Evolutionary conservation across 2,113 vertebrate genomes (phyloP).

Genomic region (Gopherus flavomarginatus): DNA sequence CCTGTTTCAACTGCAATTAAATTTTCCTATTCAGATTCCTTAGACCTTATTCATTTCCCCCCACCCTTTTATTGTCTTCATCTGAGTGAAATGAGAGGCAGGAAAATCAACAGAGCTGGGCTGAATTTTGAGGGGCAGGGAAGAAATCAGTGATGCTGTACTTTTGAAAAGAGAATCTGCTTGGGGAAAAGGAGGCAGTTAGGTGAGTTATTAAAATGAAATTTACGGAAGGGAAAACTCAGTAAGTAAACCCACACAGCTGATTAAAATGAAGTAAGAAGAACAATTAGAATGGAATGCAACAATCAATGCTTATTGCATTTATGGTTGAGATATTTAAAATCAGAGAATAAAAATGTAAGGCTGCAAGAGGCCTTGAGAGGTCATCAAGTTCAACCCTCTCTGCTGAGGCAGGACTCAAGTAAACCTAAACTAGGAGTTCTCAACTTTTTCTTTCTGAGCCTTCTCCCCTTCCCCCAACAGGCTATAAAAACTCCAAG

Average conservation of each 20-base stretch:
- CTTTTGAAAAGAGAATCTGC: slow-evolving; percentile 49
- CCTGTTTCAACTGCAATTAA: slow-evolving; percentile 17
- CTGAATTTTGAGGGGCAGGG: slow-evolving; percentile 24
- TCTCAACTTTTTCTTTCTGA: too few relatives aligned
- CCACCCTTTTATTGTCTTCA: slow-evolving; percentile 11
- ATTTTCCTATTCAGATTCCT: background rate
- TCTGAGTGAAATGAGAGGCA: background rate
- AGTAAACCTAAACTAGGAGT: background rate
- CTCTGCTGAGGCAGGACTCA: background rate
- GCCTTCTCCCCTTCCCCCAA: too few relatives aligned
- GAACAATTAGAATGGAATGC: slow-evolving; percentile 63
- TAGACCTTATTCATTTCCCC: background rate
- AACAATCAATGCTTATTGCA: slow-evolving; percentile 40
- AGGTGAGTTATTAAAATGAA: slow-evolving; percentile 69
- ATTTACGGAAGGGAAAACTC: slow-evolving; percentile 66
- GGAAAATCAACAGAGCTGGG: slow-evolving; percentile 9
- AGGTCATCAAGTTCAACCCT: background rate
- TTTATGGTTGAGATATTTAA: slow-evolving; percentile 9
- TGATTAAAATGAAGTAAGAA: slow-evolving; percentile 69
- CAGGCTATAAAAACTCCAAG: too few relatives aligned
- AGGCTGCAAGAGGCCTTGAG: too few relatives aligned
- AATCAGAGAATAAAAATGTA: background rate
- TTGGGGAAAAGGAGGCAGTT: slow-evolving; percentile 57
- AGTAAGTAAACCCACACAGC: slow-evolving; percentile 50
- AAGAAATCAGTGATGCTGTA: slow-evolving; percentile 36